These are phyloP conservation scores for Eudorcas thomsonii DNA, from an alignment of 2,113 vertebrate species.

Conservation along the genomic window DNA sequence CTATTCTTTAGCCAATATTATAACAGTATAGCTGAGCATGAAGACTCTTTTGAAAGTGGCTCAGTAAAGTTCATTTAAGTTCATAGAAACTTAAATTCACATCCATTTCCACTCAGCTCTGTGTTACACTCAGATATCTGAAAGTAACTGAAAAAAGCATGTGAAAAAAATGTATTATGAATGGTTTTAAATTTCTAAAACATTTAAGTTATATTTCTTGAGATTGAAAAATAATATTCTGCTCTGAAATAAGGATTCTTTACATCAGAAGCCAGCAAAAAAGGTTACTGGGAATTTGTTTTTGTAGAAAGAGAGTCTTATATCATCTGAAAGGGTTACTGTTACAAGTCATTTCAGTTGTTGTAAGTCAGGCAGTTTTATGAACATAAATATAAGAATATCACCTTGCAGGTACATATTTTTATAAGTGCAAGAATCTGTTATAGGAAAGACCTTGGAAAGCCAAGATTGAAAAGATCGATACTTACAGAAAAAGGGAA, in stretches of 20 bases:
- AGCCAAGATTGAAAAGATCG: not conserved
- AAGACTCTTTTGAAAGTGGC: not conserved
- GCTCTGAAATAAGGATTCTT: not conserved
- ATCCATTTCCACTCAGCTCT: not conserved
- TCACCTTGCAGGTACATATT: not conserved
- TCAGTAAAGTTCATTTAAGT: not conserved
- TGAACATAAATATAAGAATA: not conserved
- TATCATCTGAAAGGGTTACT: not conserved
- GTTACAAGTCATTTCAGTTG: not conserved
- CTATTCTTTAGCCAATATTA: not conserved
- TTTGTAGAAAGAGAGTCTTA: not conserved
- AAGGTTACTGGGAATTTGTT: not conserved
- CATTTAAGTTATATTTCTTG: conserved; percentile 12
- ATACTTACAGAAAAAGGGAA: not conserved
- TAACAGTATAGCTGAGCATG: not conserved
- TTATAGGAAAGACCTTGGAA: not conserved
- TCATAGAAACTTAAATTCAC: conserved; percentile 17
- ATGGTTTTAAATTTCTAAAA: conserved; percentile 18
- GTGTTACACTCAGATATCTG: not conserved
- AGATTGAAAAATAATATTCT: not conserved
- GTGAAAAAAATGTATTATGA: not conserved
- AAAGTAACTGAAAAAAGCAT: not conserved
- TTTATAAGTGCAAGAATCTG: conserved; percentile 11
- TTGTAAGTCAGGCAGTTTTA: not conserved
- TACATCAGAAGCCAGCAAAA: not conserved